phyloP scores from a whole-genome alignment of 2,888 invertebrate species.

The Unio pictorum region DNA sequence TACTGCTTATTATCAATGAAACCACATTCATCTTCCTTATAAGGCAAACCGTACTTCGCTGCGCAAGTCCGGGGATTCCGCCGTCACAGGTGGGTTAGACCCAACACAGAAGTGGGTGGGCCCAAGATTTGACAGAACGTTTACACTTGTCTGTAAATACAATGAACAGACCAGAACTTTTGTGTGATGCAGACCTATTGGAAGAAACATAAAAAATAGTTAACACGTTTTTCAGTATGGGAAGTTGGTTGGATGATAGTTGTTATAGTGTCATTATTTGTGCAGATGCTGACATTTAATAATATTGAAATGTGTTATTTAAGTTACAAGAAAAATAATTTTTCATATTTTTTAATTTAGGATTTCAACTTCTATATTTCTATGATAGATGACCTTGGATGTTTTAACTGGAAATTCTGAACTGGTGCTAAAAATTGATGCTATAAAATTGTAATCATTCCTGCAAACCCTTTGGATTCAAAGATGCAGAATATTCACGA shows the following conservation, averaged over 20 bases:
- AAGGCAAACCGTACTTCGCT: constrained; percentile 11
- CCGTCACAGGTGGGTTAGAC: constrained; percentile 17
- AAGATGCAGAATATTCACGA: constrained; percentile 41
- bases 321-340: no score
- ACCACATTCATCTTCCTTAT: constrained; percentile 21
- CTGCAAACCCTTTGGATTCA: no score
- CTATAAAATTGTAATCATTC: not conserved
- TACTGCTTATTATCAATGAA: not conserved
- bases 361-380: not conserved
- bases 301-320: no score
- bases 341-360: not conserved
- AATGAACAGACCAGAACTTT: no score
- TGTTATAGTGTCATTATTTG: no score
- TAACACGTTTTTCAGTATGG: no score
- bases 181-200: no score
- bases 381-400: not conserved
- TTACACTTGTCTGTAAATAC: no score
- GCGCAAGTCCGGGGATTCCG: constrained; percentile 11
- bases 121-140: not conserved
- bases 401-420: not conserved
- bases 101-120: constrained; percentile 15
- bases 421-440: not conserved
- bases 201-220: no score
- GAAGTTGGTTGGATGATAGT: no score
- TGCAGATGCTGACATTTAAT: no score